Conservation (phyloP, 2,888 invertebrate genomes). For the Nysson spinosus region DNA sequence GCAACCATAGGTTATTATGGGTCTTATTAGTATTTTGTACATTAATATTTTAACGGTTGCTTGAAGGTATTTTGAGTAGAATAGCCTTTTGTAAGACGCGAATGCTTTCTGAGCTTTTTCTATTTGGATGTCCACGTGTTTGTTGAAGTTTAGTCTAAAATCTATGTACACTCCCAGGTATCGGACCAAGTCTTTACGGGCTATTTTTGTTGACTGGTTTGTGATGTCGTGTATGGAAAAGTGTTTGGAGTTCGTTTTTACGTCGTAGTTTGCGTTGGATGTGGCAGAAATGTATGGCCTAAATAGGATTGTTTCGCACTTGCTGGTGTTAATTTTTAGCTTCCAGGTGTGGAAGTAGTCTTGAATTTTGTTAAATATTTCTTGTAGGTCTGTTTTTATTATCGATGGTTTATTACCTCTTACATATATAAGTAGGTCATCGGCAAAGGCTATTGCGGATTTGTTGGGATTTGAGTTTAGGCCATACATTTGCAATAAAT, state of each 20-base stretch:
- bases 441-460: constrained; percentile 34
- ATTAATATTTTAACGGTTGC: too few relatives aligned
- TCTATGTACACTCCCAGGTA: too few relatives aligned
- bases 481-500: constrained; percentile 9
- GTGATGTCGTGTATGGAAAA: too few relatives aligned
- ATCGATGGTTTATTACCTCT: neutral
- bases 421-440: constrained; percentile 33
- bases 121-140: too few relatives aligned
- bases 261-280: neutral
- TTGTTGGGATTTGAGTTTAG: neutral
- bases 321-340: constrained; percentile 11
- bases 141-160: too few relatives aligned
- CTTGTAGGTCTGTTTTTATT: neutral
- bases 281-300: constrained; percentile 9
- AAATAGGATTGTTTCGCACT: constrained; percentile 24
- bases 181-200: too few relatives aligned
- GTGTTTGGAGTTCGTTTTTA: neutral
- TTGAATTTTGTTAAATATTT: neutral
- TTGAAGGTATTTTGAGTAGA: too few relatives aligned
- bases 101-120: too few relatives aligned
- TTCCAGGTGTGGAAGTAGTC: constrained; percentile 20
- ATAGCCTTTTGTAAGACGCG: too few relatives aligned
- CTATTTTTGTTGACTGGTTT: too few relatives aligned
- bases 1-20: too few relatives aligned
- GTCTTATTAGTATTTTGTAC: too few relatives aligned